Conservation (phyloP, 2,113 vertebrate genomes). For the Ammodytes marinus region DNA sequence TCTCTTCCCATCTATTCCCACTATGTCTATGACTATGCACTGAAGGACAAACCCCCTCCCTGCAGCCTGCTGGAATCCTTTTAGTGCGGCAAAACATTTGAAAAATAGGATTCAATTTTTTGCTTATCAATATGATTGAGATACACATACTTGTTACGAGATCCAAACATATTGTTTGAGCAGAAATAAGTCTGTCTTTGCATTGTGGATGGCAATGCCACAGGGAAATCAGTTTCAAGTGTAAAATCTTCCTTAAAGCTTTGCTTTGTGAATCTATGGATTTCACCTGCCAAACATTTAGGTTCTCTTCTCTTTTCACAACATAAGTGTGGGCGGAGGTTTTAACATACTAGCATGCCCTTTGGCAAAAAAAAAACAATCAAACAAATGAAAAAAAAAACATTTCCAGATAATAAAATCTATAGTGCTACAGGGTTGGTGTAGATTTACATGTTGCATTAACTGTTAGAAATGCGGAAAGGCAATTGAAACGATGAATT, state of each 20-base stretch:
- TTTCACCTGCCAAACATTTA: conserved; percentile 29
- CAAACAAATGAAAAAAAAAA: not conserved
- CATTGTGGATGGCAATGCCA: conserved; percentile 18
- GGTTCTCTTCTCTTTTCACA: conserved; percentile 1
- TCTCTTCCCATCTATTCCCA: not conserved
- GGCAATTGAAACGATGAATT: conserved; percentile 31
- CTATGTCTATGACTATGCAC: conserved; percentile 21
- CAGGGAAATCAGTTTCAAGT: conserved; percentile 29
- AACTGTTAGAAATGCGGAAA: conserved; percentile 27
- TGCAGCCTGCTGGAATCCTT: conserved; percentile 60
- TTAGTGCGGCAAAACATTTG: conserved; percentile 60
- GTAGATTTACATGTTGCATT: conserved; percentile 27
- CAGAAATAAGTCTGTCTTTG: conserved; percentile 4
- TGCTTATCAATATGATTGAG: not conserved
- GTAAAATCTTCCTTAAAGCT: conserved; percentile 57
- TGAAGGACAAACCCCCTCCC: conserved; percentile 72
- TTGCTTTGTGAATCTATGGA: conserved; percentile 31
- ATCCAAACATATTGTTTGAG: not conserved
- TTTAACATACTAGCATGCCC: conserved; percentile 17
- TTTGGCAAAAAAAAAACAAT: conserved; percentile 14
- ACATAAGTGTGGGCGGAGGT: conserved; percentile 13
- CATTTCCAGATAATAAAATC: conserved; percentile 13
- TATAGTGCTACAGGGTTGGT: not conserved
- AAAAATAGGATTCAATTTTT: conserved; percentile 32
- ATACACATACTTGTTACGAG: not conserved